Percentiles rank a stretch among this genome's conserved stretches.
phyloP scores from a whole-genome alignment of 1,140 invertebrate genomes.

The Zaprionus ghesquierei region DNA sequence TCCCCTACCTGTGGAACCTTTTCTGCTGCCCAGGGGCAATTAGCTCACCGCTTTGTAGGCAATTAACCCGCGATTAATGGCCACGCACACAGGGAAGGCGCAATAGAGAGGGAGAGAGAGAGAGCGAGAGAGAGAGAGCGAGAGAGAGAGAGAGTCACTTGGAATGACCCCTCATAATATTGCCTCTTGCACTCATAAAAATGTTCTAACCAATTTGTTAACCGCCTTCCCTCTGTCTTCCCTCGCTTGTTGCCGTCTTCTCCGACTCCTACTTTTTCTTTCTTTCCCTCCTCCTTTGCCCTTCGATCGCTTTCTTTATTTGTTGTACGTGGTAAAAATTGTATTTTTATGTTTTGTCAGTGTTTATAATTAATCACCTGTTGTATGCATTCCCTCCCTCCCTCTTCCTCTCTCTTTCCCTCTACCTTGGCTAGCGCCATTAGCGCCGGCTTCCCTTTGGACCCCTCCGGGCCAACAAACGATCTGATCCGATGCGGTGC shows the following conservation, averaged over 20 bases:
- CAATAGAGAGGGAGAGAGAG: constrained; percentile 2
- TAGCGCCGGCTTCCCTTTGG: constrained; percentile 67
- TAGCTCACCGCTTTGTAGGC: constrained; percentile 76
- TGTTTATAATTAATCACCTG: constrained; percentile 80
- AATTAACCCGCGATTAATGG: constrained; percentile 78
- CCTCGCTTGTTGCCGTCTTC: constrained; percentile 3
- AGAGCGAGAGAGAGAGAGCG: not conserved
- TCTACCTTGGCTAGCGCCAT: constrained; percentile 54
- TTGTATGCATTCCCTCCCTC: constrained; percentile 53
- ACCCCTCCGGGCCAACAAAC: not conserved
- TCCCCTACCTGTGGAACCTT: constrained; percentile 37
- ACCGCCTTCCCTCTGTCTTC: constrained; percentile 31
- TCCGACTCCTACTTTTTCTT: not conserved
- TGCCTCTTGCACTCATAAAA: constrained; percentile 59
- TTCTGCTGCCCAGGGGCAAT: constrained; percentile 59
- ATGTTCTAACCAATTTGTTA: constrained; percentile 56
- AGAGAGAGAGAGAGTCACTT: not conserved
- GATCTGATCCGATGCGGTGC: not conserved
- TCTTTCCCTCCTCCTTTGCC: not conserved
- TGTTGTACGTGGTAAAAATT: constrained; percentile 70
- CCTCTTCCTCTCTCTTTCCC: not conserved
- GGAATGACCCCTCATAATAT: constrained; percentile 31
- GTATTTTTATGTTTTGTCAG: constrained; percentile 80
- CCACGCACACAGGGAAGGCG: constrained; percentile 12
- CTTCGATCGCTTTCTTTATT: constrained; percentile 31